Evolutionary conservation across 2,113 vertebrate species (phyloP), one percentile per base, ranked within the genome.

Genomic region (Hippopotamus amphibius): DNA sequence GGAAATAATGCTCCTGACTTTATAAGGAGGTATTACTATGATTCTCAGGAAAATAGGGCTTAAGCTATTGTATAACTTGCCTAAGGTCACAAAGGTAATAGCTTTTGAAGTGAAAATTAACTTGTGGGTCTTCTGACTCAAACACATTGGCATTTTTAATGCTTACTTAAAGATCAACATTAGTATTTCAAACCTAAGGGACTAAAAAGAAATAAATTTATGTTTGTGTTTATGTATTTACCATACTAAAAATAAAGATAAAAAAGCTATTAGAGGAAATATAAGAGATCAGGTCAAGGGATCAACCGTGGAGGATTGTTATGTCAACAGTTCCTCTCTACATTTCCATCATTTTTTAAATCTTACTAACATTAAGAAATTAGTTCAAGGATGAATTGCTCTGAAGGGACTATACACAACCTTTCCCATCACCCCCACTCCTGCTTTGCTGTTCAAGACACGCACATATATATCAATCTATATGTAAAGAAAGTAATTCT

Each of bases 61-160:
- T 41, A 81, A 59, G 14, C 28, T 93, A 21, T 87, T 90, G 61
- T 63, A 74, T 63, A 83, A 46, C 26, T 88, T 65, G 81, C 30
- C 30, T 77, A 94, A 63, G 17, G 63, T 93, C 76, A 87, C 12
- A 53, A 59, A 86, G 65, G 50, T 82, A 90, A 41, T 66, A 28
- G 46, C 14, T 65, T 96, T 95, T 65, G 24, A 87, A 93, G 41
- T 65, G 48, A 79, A 85, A 90, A 43, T 80, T 93, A 15, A 59
- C 72, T 81, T 89, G 3, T 85, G 90, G 82, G 9, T 17, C 14
- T 59, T 85, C n/a, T 68, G 9, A 50, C 22, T 74, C 59, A 72
- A 71, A 48, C 2, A 2, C 2, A 77, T 77, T 82, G 72, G 24
- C 79, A 72, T 89, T 61, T 66, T 89, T 80, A 96, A 74, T 86